phyloP scores from a whole-genome alignment of 53 echinoderm and acorn worm species.

The Luidia sarsii region DNA sequence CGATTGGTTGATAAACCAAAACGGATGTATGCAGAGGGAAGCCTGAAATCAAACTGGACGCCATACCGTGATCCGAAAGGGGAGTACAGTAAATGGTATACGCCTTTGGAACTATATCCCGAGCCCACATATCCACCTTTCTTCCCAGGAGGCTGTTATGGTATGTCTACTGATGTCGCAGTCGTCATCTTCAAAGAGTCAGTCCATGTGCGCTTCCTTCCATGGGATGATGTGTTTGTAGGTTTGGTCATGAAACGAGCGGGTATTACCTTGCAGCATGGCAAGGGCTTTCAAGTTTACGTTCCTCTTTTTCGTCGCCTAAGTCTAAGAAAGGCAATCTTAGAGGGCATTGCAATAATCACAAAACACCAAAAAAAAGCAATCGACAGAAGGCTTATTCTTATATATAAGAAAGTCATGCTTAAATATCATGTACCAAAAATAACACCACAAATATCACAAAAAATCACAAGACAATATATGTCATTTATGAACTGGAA shows the following conservation, averaged over 20 bases:
- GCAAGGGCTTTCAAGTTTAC: constrained; percentile 44
- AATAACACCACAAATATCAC: no score
- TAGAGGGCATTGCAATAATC: constrained; percentile 31
- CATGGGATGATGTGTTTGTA: constrained; percentile 63
- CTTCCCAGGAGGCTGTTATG: constrained; percentile 53
- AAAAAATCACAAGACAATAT: no score
- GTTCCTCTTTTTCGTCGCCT: constrained; percentile 7
- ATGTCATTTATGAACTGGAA: no score
- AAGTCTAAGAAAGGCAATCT: neutral
- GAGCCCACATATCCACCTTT: constrained; percentile 61
- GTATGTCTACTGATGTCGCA: constrained; percentile 52
- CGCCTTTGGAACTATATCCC: constrained; percentile 43
- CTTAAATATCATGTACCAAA: no score
- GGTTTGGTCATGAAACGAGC: constrained; percentile 49
- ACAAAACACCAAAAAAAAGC: constrained; percentile 13
- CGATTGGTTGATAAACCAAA: constrained; percentile 14
- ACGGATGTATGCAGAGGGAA: constrained; percentile 23
- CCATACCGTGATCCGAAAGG: constrained; percentile 35
- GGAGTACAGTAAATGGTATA: constrained; percentile 51
- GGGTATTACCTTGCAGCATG: constrained; percentile 28
- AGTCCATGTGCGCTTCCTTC: constrained; percentile 55
- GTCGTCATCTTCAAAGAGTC: constrained; percentile 22
- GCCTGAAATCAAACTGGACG: constrained; percentile 34
- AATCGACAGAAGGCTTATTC: constrained; percentile 13
- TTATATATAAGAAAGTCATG: constrained; percentile 32